Evolutionary conservation across 2,113 vertebrate species (phyloP).

Genomic region (Panthera tigris): DNA sequence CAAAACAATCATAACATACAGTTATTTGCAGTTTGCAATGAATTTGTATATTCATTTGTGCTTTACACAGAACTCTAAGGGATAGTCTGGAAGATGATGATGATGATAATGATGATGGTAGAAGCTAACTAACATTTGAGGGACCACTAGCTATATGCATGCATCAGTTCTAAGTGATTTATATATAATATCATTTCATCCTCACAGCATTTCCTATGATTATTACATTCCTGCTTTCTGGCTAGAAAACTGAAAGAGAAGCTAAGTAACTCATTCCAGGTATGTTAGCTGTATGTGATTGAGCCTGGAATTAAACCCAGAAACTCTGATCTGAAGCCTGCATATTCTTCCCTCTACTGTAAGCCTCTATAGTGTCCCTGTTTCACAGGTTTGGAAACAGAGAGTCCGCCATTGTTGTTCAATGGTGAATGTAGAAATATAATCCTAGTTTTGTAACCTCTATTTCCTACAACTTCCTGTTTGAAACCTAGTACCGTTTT

Average conservation of each 20-base stretch:
- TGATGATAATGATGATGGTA: too few species aligned
- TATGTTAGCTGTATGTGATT: neutral
- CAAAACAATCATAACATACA: too few species aligned
- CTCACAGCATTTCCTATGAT: neutral
- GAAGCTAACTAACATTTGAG: neutral
- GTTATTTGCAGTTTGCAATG: neutral
- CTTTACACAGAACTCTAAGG: neutral
- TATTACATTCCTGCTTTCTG: neutral
- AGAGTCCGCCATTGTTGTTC: neutral
- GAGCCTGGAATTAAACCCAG: neutral
- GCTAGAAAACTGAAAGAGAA: neutral
- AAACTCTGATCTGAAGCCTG: neutral
- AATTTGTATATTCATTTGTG: neutral
- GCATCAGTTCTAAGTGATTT: neutral
- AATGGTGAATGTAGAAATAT: neutral
- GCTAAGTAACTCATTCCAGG: neutral
- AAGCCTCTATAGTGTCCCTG: too few species aligned
- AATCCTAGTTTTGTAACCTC: neutral
- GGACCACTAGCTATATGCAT: neutral
- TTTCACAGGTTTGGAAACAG: neutral
- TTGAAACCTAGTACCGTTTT: neutral
- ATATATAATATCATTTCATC: neutral
- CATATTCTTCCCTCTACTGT: fast-evolving
- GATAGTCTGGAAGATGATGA: neutral
- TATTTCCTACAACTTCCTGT: neutral